phyloP scores from a whole-genome alignment of 1,140 invertebrate genomes.

The Liolophura sinensis region DNA sequence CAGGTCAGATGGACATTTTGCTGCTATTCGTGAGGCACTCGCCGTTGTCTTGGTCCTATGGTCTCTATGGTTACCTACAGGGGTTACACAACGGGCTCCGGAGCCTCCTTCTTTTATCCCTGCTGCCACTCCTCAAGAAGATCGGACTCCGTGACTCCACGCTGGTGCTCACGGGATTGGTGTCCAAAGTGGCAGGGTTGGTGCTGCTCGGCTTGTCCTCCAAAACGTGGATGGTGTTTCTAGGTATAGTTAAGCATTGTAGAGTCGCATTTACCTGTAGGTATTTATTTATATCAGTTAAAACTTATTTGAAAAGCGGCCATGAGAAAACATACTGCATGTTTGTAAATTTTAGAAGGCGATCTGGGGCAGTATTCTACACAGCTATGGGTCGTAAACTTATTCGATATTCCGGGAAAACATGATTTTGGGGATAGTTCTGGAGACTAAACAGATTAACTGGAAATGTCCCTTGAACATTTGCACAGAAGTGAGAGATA shows the following conservation, averaged over 20 bases:
- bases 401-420: too few relatives aligned
- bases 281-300: background rate
- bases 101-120: slow-evolving; percentile 50
- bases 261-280: slow-evolving; percentile 7
- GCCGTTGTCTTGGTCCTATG: slow-evolving; percentile 54
- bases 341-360: too few relatives aligned
- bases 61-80: slow-evolving; percentile 56
- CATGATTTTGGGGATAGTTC: too few relatives aligned
- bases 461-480: background rate
- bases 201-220: slow-evolving; percentile 50
- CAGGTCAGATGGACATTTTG: slow-evolving; percentile 56
- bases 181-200: slow-evolving; percentile 53
- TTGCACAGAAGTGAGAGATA: background rate
- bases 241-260: slow-evolving; percentile 39
- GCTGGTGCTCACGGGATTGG: slow-evolving; percentile 51
- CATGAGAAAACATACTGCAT: background rate
- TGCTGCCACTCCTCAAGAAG: slow-evolving; percentile 43
- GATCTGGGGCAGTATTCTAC: too few relatives aligned
- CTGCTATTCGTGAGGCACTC: slow-evolving; percentile 28
- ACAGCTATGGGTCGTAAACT: too few relatives aligned
- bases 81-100: slow-evolving; percentile 55
- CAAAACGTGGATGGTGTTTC: slow-evolving; percentile 48
- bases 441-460: too few relatives aligned
- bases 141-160: slow-evolving; percentile 43
- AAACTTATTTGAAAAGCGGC: background rate